A percentile compares a stretch with the other conserved stretches of the same genome.
Evolutionary conservation across 2,113 vertebrate genomes (phyloP).

Genomic region (Origma solitaria): DNA sequence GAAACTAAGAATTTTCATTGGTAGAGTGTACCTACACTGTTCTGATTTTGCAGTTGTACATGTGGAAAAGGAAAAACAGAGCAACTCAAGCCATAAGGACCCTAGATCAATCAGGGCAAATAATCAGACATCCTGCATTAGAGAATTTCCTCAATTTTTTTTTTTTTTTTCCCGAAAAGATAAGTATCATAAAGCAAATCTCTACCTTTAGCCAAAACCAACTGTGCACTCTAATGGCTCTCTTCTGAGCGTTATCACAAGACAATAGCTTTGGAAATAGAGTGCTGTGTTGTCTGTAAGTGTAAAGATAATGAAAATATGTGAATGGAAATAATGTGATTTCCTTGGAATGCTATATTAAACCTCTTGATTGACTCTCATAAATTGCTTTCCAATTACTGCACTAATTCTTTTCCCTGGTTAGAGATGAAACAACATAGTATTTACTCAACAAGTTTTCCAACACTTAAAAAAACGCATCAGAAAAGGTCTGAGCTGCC

Average conservation of each 20-base stretch:
- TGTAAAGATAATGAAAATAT: constrained; percentile 19
- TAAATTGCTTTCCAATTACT: neutral
- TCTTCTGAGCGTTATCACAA: neutral
- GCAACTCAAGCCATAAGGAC: neutral
- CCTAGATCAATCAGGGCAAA: neutral
- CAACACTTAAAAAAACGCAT: neutral
- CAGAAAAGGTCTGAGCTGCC: neutral
- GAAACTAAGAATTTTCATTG: neutral
- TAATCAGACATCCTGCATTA: neutral
- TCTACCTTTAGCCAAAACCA: neutral
- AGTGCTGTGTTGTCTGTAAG: neutral
- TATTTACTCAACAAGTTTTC: neutral
- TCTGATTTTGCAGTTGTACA: neutral
- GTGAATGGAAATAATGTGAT: neutral
- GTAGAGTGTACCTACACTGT: neutral
- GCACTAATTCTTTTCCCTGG: neutral
- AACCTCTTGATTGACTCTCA: neutral
- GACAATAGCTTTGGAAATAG: neutral
- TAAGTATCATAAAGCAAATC: neutral
- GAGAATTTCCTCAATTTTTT: neutral
- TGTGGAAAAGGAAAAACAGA: neutral
- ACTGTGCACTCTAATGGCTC: neutral
- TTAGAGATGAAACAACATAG: neutral
- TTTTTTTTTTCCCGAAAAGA: neutral
- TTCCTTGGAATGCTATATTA: constrained; percentile 2